These are phyloP conservation scores for Cataglyphis cursor DNA, from an alignment of 2,888 invertebrate species.

Conservation along the genomic window DNA sequence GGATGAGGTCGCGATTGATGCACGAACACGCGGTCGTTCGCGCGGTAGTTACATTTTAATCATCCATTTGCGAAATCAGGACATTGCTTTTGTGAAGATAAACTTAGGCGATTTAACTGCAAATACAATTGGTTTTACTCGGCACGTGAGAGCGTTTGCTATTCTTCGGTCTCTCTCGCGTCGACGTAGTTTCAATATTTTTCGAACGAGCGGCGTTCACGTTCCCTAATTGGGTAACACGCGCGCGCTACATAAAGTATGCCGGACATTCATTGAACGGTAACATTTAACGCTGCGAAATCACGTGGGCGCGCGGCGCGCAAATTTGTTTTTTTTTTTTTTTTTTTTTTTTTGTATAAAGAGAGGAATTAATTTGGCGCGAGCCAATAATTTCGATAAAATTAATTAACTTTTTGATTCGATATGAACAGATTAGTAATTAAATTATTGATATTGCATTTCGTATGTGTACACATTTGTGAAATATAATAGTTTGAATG, in stretches of 20 bases:
- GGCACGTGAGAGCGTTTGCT: slow-evolving; percentile 50
- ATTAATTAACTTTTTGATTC: background rate
- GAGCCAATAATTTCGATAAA: slow-evolving; percentile 7
- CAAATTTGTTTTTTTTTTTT: slow-evolving; percentile 34
- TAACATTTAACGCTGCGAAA: slow-evolving; percentile 56
- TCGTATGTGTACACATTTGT: background rate
- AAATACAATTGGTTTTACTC: slow-evolving; percentile 77
- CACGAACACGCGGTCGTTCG: slow-evolving; percentile 54
- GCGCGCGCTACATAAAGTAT: slow-evolving; percentile 52
- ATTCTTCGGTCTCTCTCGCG: slow-evolving; percentile 1
- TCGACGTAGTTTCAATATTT: slow-evolving; percentile 60
- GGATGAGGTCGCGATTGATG: slow-evolving; percentile 52
- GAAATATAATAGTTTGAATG: background rate
- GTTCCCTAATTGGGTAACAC: slow-evolving; percentile 56
- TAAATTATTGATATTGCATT: background rate
- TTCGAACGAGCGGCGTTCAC: slow-evolving; percentile 47
- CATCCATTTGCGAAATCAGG: slow-evolving; percentile 73
- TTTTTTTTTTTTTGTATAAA: slow-evolving; percentile 13
- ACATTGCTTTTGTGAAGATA: slow-evolving; percentile 69
- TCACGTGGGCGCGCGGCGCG: slow-evolving; percentile 3
- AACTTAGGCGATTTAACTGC: slow-evolving; percentile 76
- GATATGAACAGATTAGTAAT: background rate
- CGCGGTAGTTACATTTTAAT: slow-evolving; percentile 78
- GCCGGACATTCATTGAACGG: slow-evolving; percentile 29
- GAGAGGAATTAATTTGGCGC: background rate